These are phyloP conservation scores for Rhea pennata DNA, from an alignment of 2,113 vertebrate species.

Conservation along the genomic window DNA sequence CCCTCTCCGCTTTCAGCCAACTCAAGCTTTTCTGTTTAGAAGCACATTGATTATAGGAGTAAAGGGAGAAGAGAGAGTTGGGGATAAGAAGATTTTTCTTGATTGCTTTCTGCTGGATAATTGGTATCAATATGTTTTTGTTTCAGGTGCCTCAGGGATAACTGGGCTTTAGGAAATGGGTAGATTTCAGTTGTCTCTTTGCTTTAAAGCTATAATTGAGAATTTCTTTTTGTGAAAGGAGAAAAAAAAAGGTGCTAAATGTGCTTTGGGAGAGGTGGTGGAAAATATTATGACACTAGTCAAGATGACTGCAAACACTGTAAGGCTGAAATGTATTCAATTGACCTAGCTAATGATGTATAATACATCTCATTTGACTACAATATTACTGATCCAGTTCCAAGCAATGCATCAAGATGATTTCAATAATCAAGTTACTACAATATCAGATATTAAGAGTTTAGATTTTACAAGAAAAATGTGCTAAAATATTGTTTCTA, in stretches of 20 bases:
- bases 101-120: constrained; percentile 53
- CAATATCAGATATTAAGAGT: constrained; percentile 11
- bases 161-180: constrained; percentile 52
- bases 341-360: constrained; percentile 57
- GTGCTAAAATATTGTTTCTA: background rate
- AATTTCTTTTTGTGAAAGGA: constrained; percentile 59
- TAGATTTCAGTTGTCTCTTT: constrained; percentile 52
- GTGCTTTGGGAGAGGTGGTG: constrained; percentile 59
- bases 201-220: constrained; percentile 65
- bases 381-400: constrained; percentile 60
- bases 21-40: background rate
- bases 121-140: constrained; percentile 54
- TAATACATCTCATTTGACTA: constrained; percentile 58
- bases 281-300: constrained; percentile 80
- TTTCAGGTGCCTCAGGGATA: constrained; percentile 55
- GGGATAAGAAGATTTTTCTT: constrained; percentile 37
- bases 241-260: constrained; percentile 69
- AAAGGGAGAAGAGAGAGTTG: background rate
- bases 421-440: constrained; percentile 28
- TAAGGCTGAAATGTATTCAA: constrained; percentile 57
- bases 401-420: constrained; percentile 38
- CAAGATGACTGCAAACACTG: constrained; percentile 72
- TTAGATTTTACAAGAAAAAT: constrained; percentile 9
- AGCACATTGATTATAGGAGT: background rate
- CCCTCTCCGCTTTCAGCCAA: background rate